Base-by-base conservation (phyloP, 2,113 vertebrate genomes). In the Stegostoma tigrinum region DNA sequence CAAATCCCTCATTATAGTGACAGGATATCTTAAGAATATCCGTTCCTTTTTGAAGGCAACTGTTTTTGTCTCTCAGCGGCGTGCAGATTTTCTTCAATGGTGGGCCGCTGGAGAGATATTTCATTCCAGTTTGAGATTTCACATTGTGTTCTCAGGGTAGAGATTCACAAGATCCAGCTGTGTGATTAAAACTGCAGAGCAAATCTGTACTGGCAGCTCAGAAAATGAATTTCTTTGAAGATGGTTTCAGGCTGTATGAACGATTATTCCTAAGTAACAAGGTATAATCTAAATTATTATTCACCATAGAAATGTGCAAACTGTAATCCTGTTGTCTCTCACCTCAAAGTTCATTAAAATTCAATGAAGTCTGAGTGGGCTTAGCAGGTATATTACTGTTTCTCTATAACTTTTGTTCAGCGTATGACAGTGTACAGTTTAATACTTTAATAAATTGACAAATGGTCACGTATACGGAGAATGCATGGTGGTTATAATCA, bases 271-370 rank as follows among this genome's bases (percentile, higher is more conserved):
- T 72, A 45, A 52, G 27, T 48, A 72, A 70, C 68, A 95, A 52
- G 42, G 94, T 72, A 72, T 95, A 30, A 95, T 34, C 67, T 6
- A 52, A 95, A 95, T 95, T 72, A 52, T 95, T 95, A 95, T 45
- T 70, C 94, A 72, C 42, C 24, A 17, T 19, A 6, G 94, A 95
- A 95, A 30, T 75, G 67, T 72, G 68, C 38, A 52, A 48, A 14
- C n/a, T 70, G 64, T 68, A 68, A 68, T 94, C 91, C 90, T 5
- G 30, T 70, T 95, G 67, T 30, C 38, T 48, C 38, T 17, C 6
- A 48, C 93, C 67, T 30, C n/a, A 42, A 68, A 72, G 93, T 48
- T 70, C 93, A 70, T 72, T 52, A 72, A 95, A 48, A 70, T 72
- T 72, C 94, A 72, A 95, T 52, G 61, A 66, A 95, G 5, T 10